These are phyloP conservation scores for Macrobrachium nipponense DNA, from an alignment of 1,140 invertebrate genomes.

Conservation along the genomic window DNA sequence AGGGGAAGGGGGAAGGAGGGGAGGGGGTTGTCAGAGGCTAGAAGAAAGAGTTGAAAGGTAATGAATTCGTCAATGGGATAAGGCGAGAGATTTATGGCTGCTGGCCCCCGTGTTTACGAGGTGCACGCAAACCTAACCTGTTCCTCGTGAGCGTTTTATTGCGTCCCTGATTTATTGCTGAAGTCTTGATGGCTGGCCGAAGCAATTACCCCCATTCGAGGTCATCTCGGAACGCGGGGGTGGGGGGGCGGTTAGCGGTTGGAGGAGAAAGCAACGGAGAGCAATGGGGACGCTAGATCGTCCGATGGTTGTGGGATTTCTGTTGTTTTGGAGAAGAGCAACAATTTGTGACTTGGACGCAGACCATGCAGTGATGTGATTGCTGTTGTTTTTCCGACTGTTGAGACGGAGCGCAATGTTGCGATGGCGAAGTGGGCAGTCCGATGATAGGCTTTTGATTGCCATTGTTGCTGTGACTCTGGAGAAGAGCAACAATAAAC, in stretches of 20 bases:
- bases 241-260: neutral
- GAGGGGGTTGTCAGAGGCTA: neutral
- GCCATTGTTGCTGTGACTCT: too few relatives aligned
- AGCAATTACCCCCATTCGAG: slow-evolving; percentile 8
- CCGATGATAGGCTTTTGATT: too few relatives aligned
- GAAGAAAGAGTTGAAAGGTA: neutral
- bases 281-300: neutral
- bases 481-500: too few relatives aligned
- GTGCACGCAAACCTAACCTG: slow-evolving; percentile 9
- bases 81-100: slow-evolving; percentile 12
- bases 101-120: slow-evolving; percentile 2
- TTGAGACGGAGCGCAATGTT: too few relatives aligned
- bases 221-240: too few relatives aligned
- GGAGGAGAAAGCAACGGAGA: neutral
- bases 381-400: too few relatives aligned
- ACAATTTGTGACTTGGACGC: too few relatives aligned
- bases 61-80: slow-evolving; percentile 18
- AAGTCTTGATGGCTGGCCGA: neutral
- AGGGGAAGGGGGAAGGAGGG: neutral
- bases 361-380: too few relatives aligned
- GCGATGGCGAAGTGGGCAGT: too few relatives aligned
- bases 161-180: slow-evolving; percentile 1
- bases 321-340: too few relatives aligned
- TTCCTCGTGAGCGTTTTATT: slow-evolving; percentile 7
- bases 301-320: too few relatives aligned